phyloP scores from a whole-genome alignment of 2,113 vertebrate genomes.

The Peromyscus californicus region DNA sequence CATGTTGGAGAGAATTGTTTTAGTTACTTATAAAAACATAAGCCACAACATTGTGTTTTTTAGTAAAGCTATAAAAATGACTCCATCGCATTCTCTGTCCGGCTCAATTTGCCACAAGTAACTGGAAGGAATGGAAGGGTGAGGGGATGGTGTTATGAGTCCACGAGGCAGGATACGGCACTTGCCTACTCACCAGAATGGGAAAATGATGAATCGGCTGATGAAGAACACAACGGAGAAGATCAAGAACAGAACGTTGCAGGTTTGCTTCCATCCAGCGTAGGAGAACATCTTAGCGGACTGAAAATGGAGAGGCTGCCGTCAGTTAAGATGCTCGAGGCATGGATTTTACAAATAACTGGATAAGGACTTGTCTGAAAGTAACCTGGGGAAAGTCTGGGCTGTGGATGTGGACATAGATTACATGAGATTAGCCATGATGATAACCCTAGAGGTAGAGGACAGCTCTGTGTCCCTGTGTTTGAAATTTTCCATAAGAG shows the following conservation, averaged over 20 bases:
- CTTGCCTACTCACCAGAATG: constrained; percentile 93
- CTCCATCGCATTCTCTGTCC: not conserved
- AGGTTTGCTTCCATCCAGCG: constrained; percentile 92
- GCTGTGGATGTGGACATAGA: not conserved
- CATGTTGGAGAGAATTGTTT: not conserved
- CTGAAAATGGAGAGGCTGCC: constrained; percentile 84
- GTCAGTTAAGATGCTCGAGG: constrained; percentile 21
- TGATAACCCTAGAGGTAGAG: not conserved
- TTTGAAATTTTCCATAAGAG: not conserved
- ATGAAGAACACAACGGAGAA: constrained; percentile 92
- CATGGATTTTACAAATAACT: not conserved
- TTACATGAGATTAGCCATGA: not conserved
- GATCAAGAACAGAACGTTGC: constrained; percentile 92
- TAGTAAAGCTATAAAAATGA: not conserved
- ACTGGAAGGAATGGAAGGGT: not conserved
- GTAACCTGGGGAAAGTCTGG: not conserved
- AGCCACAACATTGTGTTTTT: not conserved
- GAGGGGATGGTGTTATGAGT: not conserved
- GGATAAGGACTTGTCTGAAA: not conserved
- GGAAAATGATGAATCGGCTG: constrained; percentile 94
- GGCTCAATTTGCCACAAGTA: not conserved
- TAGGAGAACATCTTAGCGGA: constrained; percentile 97
- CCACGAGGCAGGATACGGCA: too few relatives aligned
- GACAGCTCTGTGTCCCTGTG: not conserved
- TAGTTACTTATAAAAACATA: not conserved